Percentiles rank a stretch among this genome's conserved stretches.
These are phyloP conservation scores for Gallinago nigripennis DNA, from an alignment of 2,797 vertebrate genomes.

Conservation along the genomic window DNA sequence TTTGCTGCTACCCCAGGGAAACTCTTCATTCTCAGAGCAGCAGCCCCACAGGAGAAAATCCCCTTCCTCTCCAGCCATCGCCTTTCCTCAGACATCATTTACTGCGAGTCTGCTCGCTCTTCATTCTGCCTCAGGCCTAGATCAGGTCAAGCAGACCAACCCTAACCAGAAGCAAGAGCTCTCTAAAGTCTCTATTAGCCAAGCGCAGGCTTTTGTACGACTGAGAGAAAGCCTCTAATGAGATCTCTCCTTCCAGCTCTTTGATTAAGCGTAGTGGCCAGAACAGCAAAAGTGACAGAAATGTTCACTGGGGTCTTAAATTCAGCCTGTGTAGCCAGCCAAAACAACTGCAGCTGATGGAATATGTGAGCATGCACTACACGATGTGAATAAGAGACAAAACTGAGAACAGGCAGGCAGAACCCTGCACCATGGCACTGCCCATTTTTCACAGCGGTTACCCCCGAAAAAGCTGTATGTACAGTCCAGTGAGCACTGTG, in stretches of 20 bases:
- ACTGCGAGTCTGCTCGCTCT: neutral
- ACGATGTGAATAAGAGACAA: neutral
- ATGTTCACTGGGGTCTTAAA: neutral
- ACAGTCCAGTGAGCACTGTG: conserved; percentile 45
- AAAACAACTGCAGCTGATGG: conserved; percentile 15
- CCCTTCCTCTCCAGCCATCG: neutral
- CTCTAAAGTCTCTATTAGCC: conserved; percentile 4
- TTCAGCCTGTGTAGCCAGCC: neutral
- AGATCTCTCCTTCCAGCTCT: conserved; percentile 36
- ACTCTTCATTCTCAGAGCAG: neutral
- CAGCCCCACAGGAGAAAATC: neutral
- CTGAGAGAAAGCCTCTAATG: conserved; percentile 29
- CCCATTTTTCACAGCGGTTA: conserved; percentile 43
- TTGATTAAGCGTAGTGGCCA: neutral
- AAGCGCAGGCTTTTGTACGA: neutral
- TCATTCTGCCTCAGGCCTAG: conserved; percentile 9
- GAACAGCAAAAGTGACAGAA: conserved; percentile 1
- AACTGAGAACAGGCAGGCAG: neutral
- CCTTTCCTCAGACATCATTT: neutral
- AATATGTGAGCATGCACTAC: neutral
- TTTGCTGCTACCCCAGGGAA: neutral
- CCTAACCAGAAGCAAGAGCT: conserved; percentile 4
- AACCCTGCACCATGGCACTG: neutral
- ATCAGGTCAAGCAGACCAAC: conserved; percentile 22
- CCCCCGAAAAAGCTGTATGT: conserved; percentile 1